These are phyloP conservation scores for Oenanthe melanoleuca DNA, from an alignment of 2,113 vertebrate species.

Conservation along the genomic window DNA sequence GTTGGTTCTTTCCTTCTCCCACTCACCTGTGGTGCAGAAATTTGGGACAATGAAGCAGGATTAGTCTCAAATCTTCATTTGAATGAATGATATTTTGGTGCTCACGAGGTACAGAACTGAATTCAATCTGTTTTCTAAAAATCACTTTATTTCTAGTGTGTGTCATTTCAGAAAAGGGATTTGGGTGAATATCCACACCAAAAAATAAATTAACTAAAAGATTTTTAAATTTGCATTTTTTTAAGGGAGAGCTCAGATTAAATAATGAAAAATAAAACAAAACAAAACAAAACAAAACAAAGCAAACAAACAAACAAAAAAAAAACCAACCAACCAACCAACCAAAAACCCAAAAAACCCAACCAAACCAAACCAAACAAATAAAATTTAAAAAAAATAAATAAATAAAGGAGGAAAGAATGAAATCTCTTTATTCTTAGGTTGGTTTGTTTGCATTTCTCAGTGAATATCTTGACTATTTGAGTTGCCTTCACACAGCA, in stretches of 20 bases:
- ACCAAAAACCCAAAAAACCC: background rate
- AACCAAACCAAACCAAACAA: background rate
- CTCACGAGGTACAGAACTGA: background rate
- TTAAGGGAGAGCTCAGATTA: background rate
- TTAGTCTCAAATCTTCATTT: background rate
- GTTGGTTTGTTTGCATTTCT: background rate
- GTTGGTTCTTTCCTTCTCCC: background rate
- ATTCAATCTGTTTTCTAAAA: background rate
- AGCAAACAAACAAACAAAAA: too few species aligned
- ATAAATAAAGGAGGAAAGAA: accelerated
- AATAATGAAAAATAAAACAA: accelerated
- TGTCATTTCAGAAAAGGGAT: background rate
- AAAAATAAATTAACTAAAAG: background rate
- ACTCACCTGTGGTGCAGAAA: background rate
- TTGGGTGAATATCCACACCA: background rate
- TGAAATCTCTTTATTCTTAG: background rate
- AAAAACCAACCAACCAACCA: background rate
- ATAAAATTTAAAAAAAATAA: background rate
- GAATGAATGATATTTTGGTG: background rate
- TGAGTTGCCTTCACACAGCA: background rate
- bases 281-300: too few species aligned
- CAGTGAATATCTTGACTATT: background rate
- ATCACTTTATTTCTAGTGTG: background rate
- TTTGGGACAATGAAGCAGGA: background rate
- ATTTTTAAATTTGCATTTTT: background rate